Evolutionary conservation across 2,888 invertebrate species (phyloP), one percentile per base, ranked within the genome.

Genomic region (Eremobia ochroleuca): DNA sequence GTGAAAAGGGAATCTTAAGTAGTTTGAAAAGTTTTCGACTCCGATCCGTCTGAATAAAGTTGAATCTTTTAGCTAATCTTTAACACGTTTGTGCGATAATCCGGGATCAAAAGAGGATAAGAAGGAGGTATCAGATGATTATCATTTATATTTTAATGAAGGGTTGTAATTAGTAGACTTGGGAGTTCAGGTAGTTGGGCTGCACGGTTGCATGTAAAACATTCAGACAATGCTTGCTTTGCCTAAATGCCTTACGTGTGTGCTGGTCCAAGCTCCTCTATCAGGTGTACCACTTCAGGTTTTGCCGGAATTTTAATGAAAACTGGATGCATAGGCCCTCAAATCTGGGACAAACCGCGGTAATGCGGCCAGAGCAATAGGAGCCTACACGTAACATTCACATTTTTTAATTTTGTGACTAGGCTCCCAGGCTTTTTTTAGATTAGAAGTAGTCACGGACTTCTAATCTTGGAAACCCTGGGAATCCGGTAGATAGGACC

Each of bases 31-130:
- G 71, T 81, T 81, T 73, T 73, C 59, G 83, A 81, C 81, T 77
- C 78, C 68, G 59, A 78, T 73, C 81, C 73, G 61, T 61, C 66
- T 79, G 79, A 79, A 79, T 79, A 83, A 79, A 82, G 79, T 82
- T 82, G 69, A 67, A 83, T 83, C 79, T 82, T 82, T 78, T 79
- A 62, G 83, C 78, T 82, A 83, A 83, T 82, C 83, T 82, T 73
- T 66, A 78, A 78, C 81, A 78, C 73, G 79, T 79, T 78, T 73
- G 83, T 79, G 43, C 34, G 66, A 69, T 78, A 83, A 82, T 73
- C 61, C 37, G 40, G 69, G 66, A 40, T 83, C 78, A 62, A 77
- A 68, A 78, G 31, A 55, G 49, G n/a, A 73, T 78, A 69, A 73
- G 43, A 43, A 52, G 43, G 34, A n/a, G 69, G 46, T 73, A 82